phyloP scores from a whole-genome alignment of 2,113 vertebrate genomes.

The Suncus etruscus region DNA sequence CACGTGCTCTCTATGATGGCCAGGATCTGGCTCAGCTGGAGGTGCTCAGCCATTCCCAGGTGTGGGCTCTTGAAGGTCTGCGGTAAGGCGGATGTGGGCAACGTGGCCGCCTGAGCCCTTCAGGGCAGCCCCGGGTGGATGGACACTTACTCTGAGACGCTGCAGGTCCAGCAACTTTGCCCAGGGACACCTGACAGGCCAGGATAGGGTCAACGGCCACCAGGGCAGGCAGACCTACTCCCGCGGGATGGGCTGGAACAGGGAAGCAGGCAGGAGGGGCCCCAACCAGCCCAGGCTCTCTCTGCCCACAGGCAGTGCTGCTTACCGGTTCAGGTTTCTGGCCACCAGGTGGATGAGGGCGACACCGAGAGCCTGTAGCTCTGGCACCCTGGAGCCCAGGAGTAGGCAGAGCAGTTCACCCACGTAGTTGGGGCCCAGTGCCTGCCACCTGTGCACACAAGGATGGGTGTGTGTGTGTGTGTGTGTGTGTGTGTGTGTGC shows the following conservation, averaged over 20 bases:
- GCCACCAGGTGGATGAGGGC: slow-evolving; percentile 48
- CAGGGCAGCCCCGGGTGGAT: background rate
- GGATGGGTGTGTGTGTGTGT: no score
- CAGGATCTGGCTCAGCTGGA: background rate
- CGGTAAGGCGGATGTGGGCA: background rate
- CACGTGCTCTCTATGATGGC: slow-evolving; percentile 4
- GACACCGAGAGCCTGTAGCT: slow-evolving; percentile 69
- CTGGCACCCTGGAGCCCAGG: slow-evolving; percentile 53
- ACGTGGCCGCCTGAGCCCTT: no score
- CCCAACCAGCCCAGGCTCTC: no score
- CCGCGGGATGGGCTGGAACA: no score
- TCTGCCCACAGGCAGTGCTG: background rate
- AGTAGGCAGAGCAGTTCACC: slow-evolving; percentile 76
- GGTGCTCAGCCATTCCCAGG: slow-evolving; percentile 30
- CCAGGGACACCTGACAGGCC: slow-evolving; percentile 73
- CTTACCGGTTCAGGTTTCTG: slow-evolving; percentile 70
- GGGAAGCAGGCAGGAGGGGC: no score
- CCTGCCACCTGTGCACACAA: slow-evolving; percentile 62
- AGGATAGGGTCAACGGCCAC: background rate
- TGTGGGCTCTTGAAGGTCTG: slow-evolving; percentile 63
- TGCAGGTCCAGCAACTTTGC: slow-evolving; percentile 67
- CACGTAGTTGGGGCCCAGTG: slow-evolving; percentile 61
- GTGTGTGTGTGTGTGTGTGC: no score
- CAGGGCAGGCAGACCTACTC: no score
- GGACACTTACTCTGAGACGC: slow-evolving; percentile 72